phyloP scores from a whole-genome alignment of 1,140 invertebrate species.

The Aphelinus atriplicis region DNA sequence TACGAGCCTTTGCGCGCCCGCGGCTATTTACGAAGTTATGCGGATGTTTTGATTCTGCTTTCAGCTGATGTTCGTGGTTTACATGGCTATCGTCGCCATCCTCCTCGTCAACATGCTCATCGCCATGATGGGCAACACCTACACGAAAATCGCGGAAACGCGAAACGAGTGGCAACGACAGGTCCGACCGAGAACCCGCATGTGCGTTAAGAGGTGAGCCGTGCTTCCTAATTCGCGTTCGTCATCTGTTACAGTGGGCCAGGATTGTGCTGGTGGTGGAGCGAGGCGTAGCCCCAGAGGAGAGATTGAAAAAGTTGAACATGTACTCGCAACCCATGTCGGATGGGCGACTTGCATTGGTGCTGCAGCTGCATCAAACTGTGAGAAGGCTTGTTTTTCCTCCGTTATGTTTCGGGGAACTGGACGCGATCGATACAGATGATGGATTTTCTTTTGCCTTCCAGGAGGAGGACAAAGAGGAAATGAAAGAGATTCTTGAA shows the following conservation, averaged over 20 bases:
- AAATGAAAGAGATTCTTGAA: constrained; percentile 93
- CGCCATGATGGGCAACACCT: constrained; percentile 99
- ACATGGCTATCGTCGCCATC: constrained; percentile 96
- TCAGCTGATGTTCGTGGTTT: constrained; percentile 91
- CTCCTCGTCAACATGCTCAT: constrained; percentile 98
- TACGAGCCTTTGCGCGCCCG: neutral
- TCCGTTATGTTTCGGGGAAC: neutral
- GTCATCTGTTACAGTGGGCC: constrained; percentile 80
- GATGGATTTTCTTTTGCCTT: constrained; percentile 48
- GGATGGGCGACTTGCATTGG: constrained; percentile 86
- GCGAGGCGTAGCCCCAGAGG: constrained; percentile 88
- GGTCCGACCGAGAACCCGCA: constrained; percentile 63
- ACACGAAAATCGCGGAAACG: constrained; percentile 96
- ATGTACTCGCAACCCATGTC: constrained; percentile 97
- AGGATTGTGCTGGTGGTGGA: constrained; percentile 97
- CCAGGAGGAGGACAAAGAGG: constrained; percentile 89
- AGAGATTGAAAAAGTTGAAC: constrained; percentile 84
- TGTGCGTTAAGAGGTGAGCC: neutral
- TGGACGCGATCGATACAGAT: constrained; percentile 6
- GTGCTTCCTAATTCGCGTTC: neutral
- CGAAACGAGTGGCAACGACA: constrained; percentile 98
- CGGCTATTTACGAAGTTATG: constrained; percentile 5
- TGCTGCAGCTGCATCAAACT: constrained; percentile 84
- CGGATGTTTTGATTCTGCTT: constrained; percentile 16
- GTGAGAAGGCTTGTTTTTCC: constrained; percentile 63